Evolutionary conservation across 2,797 vertebrate species (phyloP), one percentile per base, ranked within the genome.

Genomic region (Paratrypauchen microcephalus): DNA sequence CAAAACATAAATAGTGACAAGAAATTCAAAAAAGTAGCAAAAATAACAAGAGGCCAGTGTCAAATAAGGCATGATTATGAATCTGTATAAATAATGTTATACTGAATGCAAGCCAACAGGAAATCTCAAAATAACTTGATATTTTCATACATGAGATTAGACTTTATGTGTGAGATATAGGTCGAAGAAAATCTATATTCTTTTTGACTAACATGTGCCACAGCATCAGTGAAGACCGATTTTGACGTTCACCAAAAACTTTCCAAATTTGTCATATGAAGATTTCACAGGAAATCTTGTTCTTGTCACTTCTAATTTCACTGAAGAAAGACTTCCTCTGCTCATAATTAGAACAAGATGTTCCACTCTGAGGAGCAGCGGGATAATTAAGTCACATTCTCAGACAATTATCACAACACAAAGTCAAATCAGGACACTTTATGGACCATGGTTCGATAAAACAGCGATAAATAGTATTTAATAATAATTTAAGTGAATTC

Each of bases 281-380:
- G 45, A 65, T 72, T 69, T 74, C 72, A 68, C 68, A 54, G 69
- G 87, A 82, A 73, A 13, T 2, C 6, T 70, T 72, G 88, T 90
- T 84, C 81, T 80, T 84, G 92, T 94, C 92, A 93, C 92, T 92
- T 91, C 87, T 88, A 92, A 91, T 91, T 90, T 94, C 83, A 88
- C 76, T 83, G 83, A 91, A 81, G 82, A 84, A 75, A 83, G 82
- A 88, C 85, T 86, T 91, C 88, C 88, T 74, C 74, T 84, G 72
- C 81, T 92, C 88, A 92, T 94, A 93, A 95, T 94, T 94, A 94
- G 92, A 87, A 92, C 89, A 90, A 81, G 82, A 64, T 91, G 89
- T 92, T 93, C 85, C 78, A 71, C 76, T 88, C 81, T 83, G 78
- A 84, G 77, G 69, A 71, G 68, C 19, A 70, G 68, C 57, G 32